Conservation (phyloP, 2,113 vertebrate species). For the Sphyrna mokarran region DNA sequence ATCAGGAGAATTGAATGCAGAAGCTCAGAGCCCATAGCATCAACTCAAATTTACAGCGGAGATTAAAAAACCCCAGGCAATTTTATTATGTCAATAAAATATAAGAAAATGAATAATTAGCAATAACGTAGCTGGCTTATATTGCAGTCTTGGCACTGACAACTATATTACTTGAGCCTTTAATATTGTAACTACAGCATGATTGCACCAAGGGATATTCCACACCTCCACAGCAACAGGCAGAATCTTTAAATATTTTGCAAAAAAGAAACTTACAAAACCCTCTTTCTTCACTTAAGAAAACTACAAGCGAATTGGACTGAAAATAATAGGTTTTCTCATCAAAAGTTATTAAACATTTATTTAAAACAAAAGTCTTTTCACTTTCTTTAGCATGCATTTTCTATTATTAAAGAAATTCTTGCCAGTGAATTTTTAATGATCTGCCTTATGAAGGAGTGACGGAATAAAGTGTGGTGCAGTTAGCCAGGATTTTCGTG, state of each 20-base stretch:
- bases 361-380: not conserved
- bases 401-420: not conserved
- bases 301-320: not conserved
- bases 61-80: conserved; percentile 34
- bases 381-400: not conserved
- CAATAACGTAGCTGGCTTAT: conserved; percentile 29
- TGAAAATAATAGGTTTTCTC: not conserved
- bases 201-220: conserved; percentile 13
- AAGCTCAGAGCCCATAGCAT: conserved; percentile 10
- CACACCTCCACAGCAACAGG: not conserved
- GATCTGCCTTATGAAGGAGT: not conserved
- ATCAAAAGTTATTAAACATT: conserved; percentile 9
- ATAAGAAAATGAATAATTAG: conserved; percentile 36
- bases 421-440: not conserved
- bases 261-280: not conserved
- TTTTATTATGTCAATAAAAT: conserved; percentile 38
- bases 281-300: not conserved
- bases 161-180: conserved; percentile 37
- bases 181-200: conserved; percentile 26
- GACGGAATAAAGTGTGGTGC: not conserved
- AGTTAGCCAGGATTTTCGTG: not conserved
- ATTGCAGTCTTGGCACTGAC: conserved; percentile 30
- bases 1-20: conserved; percentile 29
- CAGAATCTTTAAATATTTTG: not conserved
- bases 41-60: conserved; percentile 24